Evolutionary conservation across 2,888 invertebrate species (phyloP), one percentile per base, ranked within the genome.

Genomic region (Siphonodentalium dalli): DNA sequence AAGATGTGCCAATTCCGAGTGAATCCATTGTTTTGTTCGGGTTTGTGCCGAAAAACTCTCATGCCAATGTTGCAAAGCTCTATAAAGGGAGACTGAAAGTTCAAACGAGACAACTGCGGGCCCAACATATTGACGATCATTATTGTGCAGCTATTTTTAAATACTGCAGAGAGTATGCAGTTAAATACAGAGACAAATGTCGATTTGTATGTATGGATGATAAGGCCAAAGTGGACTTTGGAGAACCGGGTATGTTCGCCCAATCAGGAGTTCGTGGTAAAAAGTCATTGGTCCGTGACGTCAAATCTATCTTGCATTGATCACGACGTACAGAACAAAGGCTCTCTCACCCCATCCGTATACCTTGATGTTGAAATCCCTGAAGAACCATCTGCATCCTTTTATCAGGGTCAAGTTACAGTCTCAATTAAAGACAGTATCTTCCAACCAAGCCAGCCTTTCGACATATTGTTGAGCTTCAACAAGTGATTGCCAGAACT

Each of bases 341-440:
- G 63, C 1, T 59, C 57, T 15, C 29, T 66, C 11, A 60, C 62
- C 11, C 62, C 63, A 43, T 62, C 61, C 20, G 66, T 66, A 11
- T 37, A 38, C 35, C 37, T 63, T 21, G 13, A 41, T 11, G 46
- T 57, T 18, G 57, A 55, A 33, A 35, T 65, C 20, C 60, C 63
- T 20, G 53, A 60, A 15, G 33, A 49, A 20, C 15, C 27, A 13
- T 6, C 33, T 11, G 54, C 52, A 11, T 47, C 52, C n/a, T 65
- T 62, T 41, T 65, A 58, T 39, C 26, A 55, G 13, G 65, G 62
- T 6, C 38, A 54, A 23, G 60, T 65, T 9, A 15, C 40, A 18
- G 56, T 60, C 1, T 47, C 46, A 13, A 34, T 39, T 1, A 62
- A 58, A 35, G 65, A 65, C 33, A 46, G 51, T 24, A 39, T 62